Evolutionary conservation across 2,888 invertebrate genomes (phyloP), one percentile per base, ranked within the genome.

Genomic region (Synanthedon myopaeformis): DNA sequence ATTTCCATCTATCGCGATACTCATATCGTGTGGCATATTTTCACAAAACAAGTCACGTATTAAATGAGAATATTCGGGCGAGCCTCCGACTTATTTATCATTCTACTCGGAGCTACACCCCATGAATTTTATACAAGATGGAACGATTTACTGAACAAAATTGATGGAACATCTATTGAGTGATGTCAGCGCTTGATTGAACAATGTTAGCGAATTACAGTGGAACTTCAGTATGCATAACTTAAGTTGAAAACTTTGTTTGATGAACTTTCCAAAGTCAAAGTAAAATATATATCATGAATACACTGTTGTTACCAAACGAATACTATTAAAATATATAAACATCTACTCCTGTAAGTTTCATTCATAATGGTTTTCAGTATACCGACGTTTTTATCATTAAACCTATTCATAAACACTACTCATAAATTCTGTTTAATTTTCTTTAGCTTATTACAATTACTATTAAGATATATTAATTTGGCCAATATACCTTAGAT

Each of bases 91-190:
- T 85, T 87, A 87, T 87, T 86, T 86, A 87, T 87, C 87, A 87
- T 87, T 82, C 86, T 75, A 73, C 78, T 79, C 83, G 77, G 74
- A 74, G 78, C 81, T 82, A 80, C 83, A 81, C 80, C 79, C 85
- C 82, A 85, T 87, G 85, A 87, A 86, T 87, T 86, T 86, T 84
- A 82, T 86, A 86, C 84, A 86, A 86, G 86, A 86, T 85, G 82
- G 86, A 86, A 79, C 85, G 86, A 86, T 85, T 86, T 86, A 83
- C 76, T 79, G 77, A 82, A 77, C 78, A 72, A 83, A 82, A 87
- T 86, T 86, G 85, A 87, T 86, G 84, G 80, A 79, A 80, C 82
- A 79, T 84, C 82, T 80, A 85, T 84, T 79, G 82, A 76, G 72
- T 73, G 75, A 70, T 79, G 84, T 79, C 76, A 73, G 79, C 70